Conservation (phyloP, 2,888 invertebrate species). For the Myopa testacea region DNA sequence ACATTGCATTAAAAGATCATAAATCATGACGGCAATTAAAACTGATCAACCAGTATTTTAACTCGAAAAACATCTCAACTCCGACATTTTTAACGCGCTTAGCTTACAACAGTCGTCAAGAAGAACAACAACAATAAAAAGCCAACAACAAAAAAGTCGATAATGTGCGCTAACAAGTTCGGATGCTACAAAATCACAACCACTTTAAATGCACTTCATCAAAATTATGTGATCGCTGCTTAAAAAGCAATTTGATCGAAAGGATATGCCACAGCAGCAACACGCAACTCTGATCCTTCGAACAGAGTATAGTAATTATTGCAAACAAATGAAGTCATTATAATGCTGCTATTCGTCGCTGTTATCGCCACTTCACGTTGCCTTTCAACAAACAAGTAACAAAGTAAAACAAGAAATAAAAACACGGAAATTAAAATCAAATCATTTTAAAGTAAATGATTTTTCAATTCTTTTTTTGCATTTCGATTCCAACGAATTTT, state of each 20-base stretch:
- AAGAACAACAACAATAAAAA: not conserved
- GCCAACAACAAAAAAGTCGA: not conserved
- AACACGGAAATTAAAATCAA: constrained; percentile 48
- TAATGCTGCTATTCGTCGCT: constrained; percentile 42
- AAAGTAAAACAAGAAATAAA: not conserved
- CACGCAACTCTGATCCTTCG: constrained; percentile 49
- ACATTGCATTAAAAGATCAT: constrained; percentile 31
- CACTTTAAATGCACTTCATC: constrained; percentile 26
- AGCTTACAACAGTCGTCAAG: not conserved
- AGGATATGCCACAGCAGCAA: constrained; percentile 35
- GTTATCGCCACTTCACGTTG: not conserved
- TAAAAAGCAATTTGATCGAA: constrained; percentile 30
- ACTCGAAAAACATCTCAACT: constrained; percentile 10
- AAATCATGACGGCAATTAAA: constrained; percentile 26
- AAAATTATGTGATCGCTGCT: constrained; percentile 42
- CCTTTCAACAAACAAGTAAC: not conserved
- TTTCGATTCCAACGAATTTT: not conserved
- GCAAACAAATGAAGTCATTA: constrained; percentile 49
- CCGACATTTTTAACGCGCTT: not conserved
- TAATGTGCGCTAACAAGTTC: constrained; percentile 17
- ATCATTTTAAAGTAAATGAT: constrained; percentile 41
- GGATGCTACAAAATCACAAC: not conserved
- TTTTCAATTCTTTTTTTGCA: constrained; percentile 23
- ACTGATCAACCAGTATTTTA: not conserved
- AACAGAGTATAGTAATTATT: constrained; percentile 41